Evolutionary conservation across 2,113 vertebrate genomes (phyloP), one percentile per base, ranked within the genome.

Genomic region (Passer domesticus): DNA sequence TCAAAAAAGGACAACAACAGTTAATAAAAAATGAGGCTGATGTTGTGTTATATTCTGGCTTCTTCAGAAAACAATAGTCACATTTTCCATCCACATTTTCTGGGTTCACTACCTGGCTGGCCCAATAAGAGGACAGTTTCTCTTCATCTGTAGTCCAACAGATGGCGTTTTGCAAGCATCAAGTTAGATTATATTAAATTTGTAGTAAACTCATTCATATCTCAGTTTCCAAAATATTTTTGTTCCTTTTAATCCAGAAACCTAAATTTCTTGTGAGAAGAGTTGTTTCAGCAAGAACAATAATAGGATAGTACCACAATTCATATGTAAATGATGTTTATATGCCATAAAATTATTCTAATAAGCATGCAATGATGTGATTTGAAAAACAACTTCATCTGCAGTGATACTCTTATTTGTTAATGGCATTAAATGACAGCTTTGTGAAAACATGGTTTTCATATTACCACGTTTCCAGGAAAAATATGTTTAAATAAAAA

Each of bases 401-500:
- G 5, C 70, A 84, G n/a, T 9, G 12, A 44, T 59, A 78, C 4
- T 23, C 10, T 31, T 44, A 44, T 85, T 83, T 88, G 15, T 86
- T 77, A 77, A 77, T 33, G 59, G 3, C 31, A 69, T 60, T 73
- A 81, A 75, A 83, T 76, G 15, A 87, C 49, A 85, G 5, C 6
- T 10, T 62, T 49, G 25, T 89, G 62, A 81, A 95, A 94, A 72
- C 0, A 8, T 37, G 13, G 52, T 60, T 31, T 68, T 81, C 41
- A 11, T 47, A 44, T 41, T 33, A 60, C 5, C 13, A 31, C 0
- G 1, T 60, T 76, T 80, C 11, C 37, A 76, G 58, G 22, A 70
- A 83, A 92, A 92, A 73, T 60, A 80, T 33, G 15, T 72, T 91
- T 83, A 85, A 79, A 89, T 76, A 56, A 89, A 95, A 91, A 79